Conservation (phyloP, 2,797 vertebrate genomes). For the Crax fasciolata region DNA sequence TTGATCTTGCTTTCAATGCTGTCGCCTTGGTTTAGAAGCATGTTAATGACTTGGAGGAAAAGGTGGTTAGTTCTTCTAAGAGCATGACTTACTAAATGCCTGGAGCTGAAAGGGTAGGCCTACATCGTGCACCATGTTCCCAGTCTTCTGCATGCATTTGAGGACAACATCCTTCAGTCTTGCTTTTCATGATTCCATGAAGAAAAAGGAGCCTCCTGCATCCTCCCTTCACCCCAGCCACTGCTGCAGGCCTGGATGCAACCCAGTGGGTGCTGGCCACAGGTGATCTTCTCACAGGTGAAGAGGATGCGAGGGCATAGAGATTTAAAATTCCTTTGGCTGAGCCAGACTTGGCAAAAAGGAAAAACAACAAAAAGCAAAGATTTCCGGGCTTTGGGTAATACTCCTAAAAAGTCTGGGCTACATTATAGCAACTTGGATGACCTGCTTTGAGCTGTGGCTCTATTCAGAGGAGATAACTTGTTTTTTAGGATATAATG, state of each 20-base stretch:
- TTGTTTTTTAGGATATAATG: neutral
- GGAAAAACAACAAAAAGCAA: neutral
- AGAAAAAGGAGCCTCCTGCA: neutral
- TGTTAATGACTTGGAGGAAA: neutral
- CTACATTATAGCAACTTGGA: fast-evolving
- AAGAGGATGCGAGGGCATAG: neutral
- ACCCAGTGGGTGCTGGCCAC: neutral
- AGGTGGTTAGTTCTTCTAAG: fast-evolving
- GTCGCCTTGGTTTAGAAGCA: neutral
- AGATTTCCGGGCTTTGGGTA: neutral
- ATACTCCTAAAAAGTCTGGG: neutral
- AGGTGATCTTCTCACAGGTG: fast-evolving
- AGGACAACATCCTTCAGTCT: neutral
- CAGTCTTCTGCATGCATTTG: neutral
- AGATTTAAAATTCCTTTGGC: fast-evolving
- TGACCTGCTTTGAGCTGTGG: neutral
- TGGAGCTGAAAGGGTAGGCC: neutral
- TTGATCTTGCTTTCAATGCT: neutral
- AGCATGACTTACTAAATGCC: neutral
- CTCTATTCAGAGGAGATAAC: fast-evolving
- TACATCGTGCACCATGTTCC: fast-evolving
- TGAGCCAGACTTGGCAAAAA: neutral
- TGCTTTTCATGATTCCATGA: neutral
- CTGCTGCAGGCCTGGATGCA: neutral
- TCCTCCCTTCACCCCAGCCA: neutral